phyloP scores from a whole-genome alignment of 2,888 invertebrate genomes.

The Macrosiphum euphorbiae region DNA sequence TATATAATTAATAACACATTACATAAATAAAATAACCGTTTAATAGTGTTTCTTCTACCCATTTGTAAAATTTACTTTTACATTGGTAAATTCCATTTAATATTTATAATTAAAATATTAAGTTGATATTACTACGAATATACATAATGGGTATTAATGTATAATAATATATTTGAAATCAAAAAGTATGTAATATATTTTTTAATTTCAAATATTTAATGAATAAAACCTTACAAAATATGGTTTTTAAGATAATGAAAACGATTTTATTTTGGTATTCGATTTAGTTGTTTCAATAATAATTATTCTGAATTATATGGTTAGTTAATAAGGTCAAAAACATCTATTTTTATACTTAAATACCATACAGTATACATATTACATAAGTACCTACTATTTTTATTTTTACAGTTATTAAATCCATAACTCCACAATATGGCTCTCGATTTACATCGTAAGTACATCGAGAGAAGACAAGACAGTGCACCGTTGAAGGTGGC shows the following conservation, averaged over 20 bases:
- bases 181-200: background rate
- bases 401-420: background rate
- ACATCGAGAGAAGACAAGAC: slow-evolving; percentile 45
- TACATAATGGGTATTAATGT: no score
- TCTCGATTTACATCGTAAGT: slow-evolving; percentile 62
- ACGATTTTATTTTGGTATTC: background rate
- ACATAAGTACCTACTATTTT: background rate
- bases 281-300: background rate
- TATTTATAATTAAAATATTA: background rate
- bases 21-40: background rate
- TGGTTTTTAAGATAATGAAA: background rate
- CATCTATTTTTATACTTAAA: background rate
- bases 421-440: slow-evolving; percentile 46
- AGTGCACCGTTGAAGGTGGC: background rate
- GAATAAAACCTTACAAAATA: background rate
- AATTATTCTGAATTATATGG: background rate
- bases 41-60: background rate
- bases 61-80: background rate
- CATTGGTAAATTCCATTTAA: background rate
- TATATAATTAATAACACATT: background rate
- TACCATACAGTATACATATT: no score
- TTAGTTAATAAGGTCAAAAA: background rate
- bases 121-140: background rate
- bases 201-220: background rate
- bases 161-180: no score